These are phyloP conservation scores for Eriosoma lanigerum DNA, from an alignment of 1,140 invertebrate genomes.

Conservation along the genomic window DNA sequence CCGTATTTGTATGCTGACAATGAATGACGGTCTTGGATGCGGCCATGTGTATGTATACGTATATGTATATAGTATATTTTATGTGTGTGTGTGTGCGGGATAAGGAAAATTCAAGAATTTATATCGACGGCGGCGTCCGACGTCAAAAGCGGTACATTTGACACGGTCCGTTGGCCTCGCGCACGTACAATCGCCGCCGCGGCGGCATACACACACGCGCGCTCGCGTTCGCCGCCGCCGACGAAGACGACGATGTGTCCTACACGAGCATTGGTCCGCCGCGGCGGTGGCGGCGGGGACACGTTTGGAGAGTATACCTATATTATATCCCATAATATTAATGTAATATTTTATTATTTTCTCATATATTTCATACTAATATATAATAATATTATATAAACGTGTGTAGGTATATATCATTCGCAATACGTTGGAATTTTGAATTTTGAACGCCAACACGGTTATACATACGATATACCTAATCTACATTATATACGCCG, in stretches of 20 bases:
- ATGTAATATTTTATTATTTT: no score
- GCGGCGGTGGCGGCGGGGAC: not conserved
- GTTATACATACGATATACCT: no score
- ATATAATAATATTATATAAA: no score
- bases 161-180: slow-evolving; percentile 42
- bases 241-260: not conserved
- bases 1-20: slow-evolving; percentile 48
- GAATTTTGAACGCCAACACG: no score
- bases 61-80: not conserved
- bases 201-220: not conserved
- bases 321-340: no score
- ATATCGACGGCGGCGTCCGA: slow-evolving; percentile 36
- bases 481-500: no score
- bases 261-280: not conserved
- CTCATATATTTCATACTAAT: no score
- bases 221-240: not conserved
- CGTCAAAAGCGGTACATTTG: slow-evolving; percentile 49
- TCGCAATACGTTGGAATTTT: no score
- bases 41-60: slow-evolving; percentile 1
- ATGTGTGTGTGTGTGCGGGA: slow-evolving; percentile 1
- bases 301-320: not conserved
- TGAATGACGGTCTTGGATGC: slow-evolving; percentile 41
- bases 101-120: slow-evolving; percentile 49
- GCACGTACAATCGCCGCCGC: slow-evolving; percentile 11
- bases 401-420: no score